phyloP scores from a whole-genome alignment of 2,113 vertebrate species.

The Sciurus niger region DNA sequence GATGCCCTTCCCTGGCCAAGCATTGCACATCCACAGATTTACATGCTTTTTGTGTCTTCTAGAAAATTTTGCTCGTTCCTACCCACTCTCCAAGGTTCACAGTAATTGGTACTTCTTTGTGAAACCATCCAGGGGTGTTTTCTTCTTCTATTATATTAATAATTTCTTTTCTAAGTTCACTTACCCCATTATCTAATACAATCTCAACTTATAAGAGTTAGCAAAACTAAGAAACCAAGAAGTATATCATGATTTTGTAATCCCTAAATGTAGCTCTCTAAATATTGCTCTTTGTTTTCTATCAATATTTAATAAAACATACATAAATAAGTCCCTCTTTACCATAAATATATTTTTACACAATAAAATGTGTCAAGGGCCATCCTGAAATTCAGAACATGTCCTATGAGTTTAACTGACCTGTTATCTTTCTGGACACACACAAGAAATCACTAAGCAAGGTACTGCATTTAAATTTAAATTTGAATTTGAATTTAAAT shows the following conservation, averaged over 20 bases:
- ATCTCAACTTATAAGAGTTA: background rate
- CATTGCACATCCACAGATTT: fast-evolving
- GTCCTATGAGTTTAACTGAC: background rate
- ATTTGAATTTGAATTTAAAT: background rate
- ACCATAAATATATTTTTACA: background rate
- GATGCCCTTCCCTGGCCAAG: background rate
- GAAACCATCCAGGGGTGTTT: background rate
- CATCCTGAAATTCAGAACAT: background rate
- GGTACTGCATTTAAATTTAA: background rate
- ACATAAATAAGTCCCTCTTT: background rate
- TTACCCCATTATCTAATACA: background rate
- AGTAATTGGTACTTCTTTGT: background rate
- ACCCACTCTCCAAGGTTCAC: background rate
- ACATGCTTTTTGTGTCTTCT: background rate
- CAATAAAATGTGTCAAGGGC: background rate
- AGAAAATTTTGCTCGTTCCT: background rate
- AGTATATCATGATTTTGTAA: background rate
- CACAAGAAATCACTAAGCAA: background rate
- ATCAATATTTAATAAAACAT: background rate
- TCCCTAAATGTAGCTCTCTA: background rate
- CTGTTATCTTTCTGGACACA: background rate
- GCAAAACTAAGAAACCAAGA: background rate
- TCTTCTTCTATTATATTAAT: background rate
- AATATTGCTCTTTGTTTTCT: background rate
- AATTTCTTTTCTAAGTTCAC: background rate